Evolutionary conservation across 2,113 vertebrate species (phyloP).

Genomic region (Xyrauchen texanus): DNA sequence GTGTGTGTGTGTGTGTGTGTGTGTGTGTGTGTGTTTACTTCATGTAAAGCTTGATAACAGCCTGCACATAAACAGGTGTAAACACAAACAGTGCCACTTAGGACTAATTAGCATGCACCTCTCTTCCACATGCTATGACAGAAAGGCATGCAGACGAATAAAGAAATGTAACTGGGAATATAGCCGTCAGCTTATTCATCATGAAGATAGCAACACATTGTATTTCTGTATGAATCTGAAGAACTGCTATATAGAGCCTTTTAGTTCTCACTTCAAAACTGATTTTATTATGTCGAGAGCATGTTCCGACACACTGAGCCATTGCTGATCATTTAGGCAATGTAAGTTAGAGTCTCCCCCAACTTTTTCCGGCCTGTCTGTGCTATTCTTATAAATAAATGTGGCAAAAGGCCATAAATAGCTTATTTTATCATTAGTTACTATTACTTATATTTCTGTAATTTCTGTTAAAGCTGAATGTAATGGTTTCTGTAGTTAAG

Average conservation of each 20-base stretch:
- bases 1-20: conserved; percentile 52
- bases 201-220: neutral
- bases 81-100: conserved; percentile 51
- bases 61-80: conserved; percentile 50
- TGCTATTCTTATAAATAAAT: no score
- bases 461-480: no score
- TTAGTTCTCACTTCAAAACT: neutral
- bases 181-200: conserved; percentile 49
- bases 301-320: no score
- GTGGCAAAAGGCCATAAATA: no score
- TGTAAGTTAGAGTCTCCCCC: no score
- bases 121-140: conserved; percentile 69
- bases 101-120: conserved; percentile 74
- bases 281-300: no score
- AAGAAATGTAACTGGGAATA: conserved; percentile 65
- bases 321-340: no score
- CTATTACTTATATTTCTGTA: no score
- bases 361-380: no score
- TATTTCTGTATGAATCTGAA: neutral
- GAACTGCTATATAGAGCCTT: neutral
- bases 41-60: conserved; percentile 53
- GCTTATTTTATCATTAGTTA: no score
- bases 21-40: conserved; percentile 52
- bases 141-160: conserved; percentile 69
- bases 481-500: no score